A percentile compares a stretch with the other conserved stretches of the same genome.
Evolutionary conservation across 2,113 vertebrate genomes (phyloP).

Genomic region (Chionis minor): DNA sequence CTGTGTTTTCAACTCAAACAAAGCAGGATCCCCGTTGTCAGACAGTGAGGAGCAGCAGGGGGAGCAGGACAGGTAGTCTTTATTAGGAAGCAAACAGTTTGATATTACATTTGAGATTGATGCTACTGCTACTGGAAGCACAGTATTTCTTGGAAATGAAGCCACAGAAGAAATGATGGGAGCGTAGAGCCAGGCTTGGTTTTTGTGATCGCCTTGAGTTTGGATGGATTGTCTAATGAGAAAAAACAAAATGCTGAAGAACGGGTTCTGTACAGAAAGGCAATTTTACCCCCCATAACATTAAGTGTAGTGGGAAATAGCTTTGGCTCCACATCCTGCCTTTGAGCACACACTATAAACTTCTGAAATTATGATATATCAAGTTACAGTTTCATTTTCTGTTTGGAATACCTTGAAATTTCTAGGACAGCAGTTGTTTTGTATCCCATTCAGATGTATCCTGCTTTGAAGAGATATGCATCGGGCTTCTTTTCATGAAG

Average conservation of each 20-base stretch:
- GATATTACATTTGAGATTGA: not conserved
- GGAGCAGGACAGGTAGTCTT: not conserved
- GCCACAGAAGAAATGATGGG: not conserved
- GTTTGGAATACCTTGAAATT: not conserved
- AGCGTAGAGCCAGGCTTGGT: not conserved
- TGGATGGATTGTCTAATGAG: not conserved
- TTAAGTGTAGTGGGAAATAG: not conserved
- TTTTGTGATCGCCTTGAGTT: not conserved
- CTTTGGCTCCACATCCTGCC: not conserved
- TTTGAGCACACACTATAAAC: not conserved
- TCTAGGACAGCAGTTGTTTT: not conserved
- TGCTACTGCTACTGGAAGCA: not conserved
- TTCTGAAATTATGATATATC: not conserved
- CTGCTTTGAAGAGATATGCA: not conserved
- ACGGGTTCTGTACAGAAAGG: not conserved
- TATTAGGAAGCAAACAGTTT: not conserved
- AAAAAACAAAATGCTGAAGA: not conserved
- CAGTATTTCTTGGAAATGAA: not conserved
- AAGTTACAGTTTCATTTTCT: slow-evolving; percentile 29
- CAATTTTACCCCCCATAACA: not conserved
- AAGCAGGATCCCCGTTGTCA: not conserved
- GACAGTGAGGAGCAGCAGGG: not conserved
- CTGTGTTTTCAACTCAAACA: not conserved
- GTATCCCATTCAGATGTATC: not conserved
- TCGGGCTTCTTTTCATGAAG: not conserved